Percentiles rank a stretch among this genome's conserved stretches.
These are phyloP conservation scores for Allophyes oxyacanthae DNA, from an alignment of 2,888 invertebrate species.

Conservation along the genomic window DNA sequence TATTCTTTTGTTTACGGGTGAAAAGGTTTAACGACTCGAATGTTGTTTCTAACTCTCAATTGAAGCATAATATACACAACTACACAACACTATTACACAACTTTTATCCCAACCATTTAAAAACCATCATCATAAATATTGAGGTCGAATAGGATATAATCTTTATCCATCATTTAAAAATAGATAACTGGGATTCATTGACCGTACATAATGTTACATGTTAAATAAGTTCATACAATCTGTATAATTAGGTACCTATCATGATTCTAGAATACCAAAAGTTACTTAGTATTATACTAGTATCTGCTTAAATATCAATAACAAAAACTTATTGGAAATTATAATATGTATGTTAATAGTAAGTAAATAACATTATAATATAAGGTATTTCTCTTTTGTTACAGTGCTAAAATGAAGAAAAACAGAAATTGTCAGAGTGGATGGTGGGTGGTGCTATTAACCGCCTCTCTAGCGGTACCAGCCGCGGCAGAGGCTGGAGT, in stretches of 20 bases:
- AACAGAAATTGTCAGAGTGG: slow-evolving; percentile 76
- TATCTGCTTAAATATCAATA: no score
- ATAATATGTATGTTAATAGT: background rate
- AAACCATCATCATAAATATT: slow-evolving; percentile 33
- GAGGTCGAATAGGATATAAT: slow-evolving; percentile 37
- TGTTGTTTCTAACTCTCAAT: slow-evolving; percentile 10
- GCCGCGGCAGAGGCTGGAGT: slow-evolving; percentile 75
- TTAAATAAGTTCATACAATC: background rate
- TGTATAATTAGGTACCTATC: background rate
- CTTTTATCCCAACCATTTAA: slow-evolving; percentile 12
- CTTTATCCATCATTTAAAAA: slow-evolving; percentile 29
- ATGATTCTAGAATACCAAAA: slow-evolving; percentile 1
- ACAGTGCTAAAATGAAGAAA: slow-evolving; percentile 75
- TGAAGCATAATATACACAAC: slow-evolving; percentile 13
- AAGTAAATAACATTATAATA: background rate
- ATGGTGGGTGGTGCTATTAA: slow-evolving; percentile 81
- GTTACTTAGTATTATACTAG: no score
- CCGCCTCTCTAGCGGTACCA: slow-evolving; percentile 74
- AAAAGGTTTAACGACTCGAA: slow-evolving; percentile 21
- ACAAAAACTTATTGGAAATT: background rate
- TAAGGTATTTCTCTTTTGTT: slow-evolving; percentile 53
- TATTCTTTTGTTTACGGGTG: slow-evolving; percentile 36
- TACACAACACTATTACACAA: slow-evolving; percentile 12
- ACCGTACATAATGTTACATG: slow-evolving; percentile 6
- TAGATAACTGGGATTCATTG: slow-evolving; percentile 18